Evolutionary conservation across 1,140 invertebrate genomes (phyloP).

Genomic region (Euglossa dilemma): DNA sequence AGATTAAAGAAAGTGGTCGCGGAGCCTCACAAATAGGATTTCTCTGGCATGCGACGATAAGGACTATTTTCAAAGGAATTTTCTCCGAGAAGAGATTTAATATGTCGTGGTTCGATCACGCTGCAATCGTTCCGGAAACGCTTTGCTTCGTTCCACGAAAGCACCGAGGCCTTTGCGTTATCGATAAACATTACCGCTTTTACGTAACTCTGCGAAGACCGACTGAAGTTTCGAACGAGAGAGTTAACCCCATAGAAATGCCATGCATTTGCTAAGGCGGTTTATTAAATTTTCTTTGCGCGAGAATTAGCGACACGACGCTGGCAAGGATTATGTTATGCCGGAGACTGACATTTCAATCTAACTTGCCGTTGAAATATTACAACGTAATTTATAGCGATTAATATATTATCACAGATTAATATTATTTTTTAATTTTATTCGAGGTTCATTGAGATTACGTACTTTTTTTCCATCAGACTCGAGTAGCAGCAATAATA

Average conservation of each 20-base stretch:
- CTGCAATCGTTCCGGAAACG: neutral
- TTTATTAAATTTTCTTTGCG: neutral
- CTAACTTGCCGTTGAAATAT: too few relatives aligned
- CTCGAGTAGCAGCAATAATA: too few relatives aligned
- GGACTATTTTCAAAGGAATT: slow-evolving; percentile 45
- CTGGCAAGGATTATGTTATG: too few relatives aligned
- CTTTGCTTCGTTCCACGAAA: neutral
- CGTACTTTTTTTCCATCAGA: too few relatives aligned
- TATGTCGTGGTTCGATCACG: slow-evolving; percentile 19
- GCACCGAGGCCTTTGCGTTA: neutral
- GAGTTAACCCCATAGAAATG: neutral
- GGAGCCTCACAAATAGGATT: slow-evolving; percentile 38
- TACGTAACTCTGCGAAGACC: neutral
- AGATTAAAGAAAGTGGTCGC: slow-evolving; percentile 16
- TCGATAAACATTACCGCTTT: neutral
- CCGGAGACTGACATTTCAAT: too few relatives aligned
- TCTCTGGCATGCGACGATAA: slow-evolving; percentile 37
- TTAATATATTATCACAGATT: too few relatives aligned
- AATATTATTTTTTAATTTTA: too few relatives aligned
- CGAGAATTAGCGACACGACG: too few relatives aligned
- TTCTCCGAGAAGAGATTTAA: slow-evolving; percentile 28
- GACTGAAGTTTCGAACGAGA: neutral
- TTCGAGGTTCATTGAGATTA: too few relatives aligned
- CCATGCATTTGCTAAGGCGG: neutral
- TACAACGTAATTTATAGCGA: too few relatives aligned